These are phyloP conservation scores for Cerastoderma edule DNA, from an alignment of 2,888 invertebrate species.

Conservation along the genomic window DNA sequence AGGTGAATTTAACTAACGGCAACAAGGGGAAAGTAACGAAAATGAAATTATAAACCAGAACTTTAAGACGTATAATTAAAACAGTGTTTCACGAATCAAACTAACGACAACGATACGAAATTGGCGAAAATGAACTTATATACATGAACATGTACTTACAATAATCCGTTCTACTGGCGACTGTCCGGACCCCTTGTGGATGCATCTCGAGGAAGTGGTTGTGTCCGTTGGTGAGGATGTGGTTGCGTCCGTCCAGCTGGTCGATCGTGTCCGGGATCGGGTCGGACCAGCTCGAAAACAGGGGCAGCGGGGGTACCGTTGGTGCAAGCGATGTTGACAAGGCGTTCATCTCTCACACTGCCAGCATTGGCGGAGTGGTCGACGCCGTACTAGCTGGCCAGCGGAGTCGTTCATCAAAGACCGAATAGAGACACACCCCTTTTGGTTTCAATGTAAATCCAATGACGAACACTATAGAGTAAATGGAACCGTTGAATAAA, in stretches of 20 bases:
- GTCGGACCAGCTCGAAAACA: slow-evolving; percentile 33
- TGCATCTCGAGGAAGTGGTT: slow-evolving; percentile 57
- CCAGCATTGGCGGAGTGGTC: slow-evolving; percentile 51
- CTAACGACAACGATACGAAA: too few species aligned
- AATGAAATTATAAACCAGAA: too few species aligned
- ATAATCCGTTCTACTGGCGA: slow-evolving; percentile 42
- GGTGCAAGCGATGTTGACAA: slow-evolving; percentile 15
- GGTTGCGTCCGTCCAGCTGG: slow-evolving; percentile 40
- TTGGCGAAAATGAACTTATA: too few species aligned
- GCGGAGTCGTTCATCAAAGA: slow-evolving; percentile 6
- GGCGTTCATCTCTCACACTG: slow-evolving; percentile 59
- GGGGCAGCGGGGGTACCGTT: slow-evolving; percentile 14
- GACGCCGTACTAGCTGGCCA: slow-evolving; percentile 33
- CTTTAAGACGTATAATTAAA: too few species aligned
- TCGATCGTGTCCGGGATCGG: slow-evolving; percentile 31
- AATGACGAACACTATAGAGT: too few species aligned
- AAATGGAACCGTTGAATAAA: too few species aligned
- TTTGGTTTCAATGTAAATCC: too few species aligned
- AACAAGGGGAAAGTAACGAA: too few species aligned
- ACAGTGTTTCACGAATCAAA: too few species aligned
- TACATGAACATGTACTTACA: slow-evolving; percentile 54
- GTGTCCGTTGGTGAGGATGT: slow-evolving; percentile 29
- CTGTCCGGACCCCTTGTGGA: slow-evolving; percentile 52
- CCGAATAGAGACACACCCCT: too few species aligned
- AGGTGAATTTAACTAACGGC: too few species aligned